A percentile compares a stretch with the other conserved stretches of the same genome.
Conservation (phyloP, 2,797 vertebrate species). For the Xenops minutus region DNA sequence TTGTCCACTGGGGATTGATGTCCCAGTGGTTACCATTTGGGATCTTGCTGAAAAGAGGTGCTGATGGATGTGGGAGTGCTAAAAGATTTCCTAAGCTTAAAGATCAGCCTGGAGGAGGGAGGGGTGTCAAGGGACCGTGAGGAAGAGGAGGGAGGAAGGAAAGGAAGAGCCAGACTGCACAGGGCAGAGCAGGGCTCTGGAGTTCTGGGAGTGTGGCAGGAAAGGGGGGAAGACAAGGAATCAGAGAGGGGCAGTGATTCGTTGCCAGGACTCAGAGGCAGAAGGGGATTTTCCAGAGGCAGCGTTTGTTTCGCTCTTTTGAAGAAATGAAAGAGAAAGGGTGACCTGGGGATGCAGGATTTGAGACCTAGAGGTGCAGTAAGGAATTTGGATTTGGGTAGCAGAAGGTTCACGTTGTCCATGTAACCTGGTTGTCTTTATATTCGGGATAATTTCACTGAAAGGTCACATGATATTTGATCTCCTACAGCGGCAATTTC, state of each 20-base stretch:
- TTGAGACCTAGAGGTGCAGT: not conserved
- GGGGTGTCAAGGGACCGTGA: not conserved
- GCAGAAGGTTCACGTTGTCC: not conserved
- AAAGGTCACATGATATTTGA: not conserved
- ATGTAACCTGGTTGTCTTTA: not conserved
- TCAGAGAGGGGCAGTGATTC: not conserved
- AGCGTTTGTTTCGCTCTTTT: not conserved
- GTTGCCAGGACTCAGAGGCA: not conserved
- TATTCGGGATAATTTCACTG: not conserved
- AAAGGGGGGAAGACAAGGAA: not conserved
- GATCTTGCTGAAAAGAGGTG: not conserved
- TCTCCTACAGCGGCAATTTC: not conserved
- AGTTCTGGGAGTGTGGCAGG: not conserved
- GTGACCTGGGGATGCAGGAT: not conserved
- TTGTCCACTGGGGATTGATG: not conserved
- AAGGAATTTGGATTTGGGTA: not conserved
- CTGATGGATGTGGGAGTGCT: not conserved
- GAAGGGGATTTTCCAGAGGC: not conserved
- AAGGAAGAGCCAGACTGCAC: not conserved
- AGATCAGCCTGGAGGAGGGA: not conserved
- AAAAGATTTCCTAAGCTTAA: not conserved
- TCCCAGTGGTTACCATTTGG: fast-evolving
- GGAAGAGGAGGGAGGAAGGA: not conserved
- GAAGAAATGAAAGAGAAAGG: not conserved
- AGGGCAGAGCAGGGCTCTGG: not conserved